Base-by-base conservation (phyloP, 2,888 invertebrate genomes). In the Epistrophe eligans region DNA sequence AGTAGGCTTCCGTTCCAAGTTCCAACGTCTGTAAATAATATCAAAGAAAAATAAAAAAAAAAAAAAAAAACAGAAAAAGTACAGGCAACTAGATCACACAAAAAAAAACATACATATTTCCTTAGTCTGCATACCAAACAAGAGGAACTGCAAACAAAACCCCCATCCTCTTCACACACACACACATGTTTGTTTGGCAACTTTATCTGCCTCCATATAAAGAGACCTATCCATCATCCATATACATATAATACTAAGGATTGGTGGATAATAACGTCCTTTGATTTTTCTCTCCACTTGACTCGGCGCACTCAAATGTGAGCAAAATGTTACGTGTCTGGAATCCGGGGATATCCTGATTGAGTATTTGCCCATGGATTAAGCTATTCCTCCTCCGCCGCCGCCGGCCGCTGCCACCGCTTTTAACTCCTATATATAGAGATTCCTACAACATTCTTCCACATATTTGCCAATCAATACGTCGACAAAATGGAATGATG, bases 361-460 rank as follows among this genome's bases (percentile, higher is more conserved):
- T 87, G 85, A 87, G 82, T 83, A 87, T 87, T 87, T 87, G 79
- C 85, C 79, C 76, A 79, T 52, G 82, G 74, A 87, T 87, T 82
- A 87, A 50, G 32, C 85, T 35, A 55, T 57, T 28, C 55, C 52
- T 50, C 48, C 24, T 32, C 15, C 32, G 35, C 38, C 19, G 2
- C 32, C 32, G 32, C 6, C 32, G 2, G 3, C 28, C 28, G 28
- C 28, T 28, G 28, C n/a, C 28, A 5, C 28, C 15, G 5, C 15
- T 7, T 43, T 15, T 8, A 55, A 11, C 45, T 13, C 7, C 55
- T 9, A 19, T 10, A 13, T 8, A 32, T 11, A 8, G 40, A 43
- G 11, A 15, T 24, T 5, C 10, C 40, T 58, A 5, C 3, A 24
- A 24, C 3, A 24, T 58, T 19, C 60, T 48, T 19, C 19, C 62